phyloP scores from a whole-genome alignment of 2,113 vertebrate species.

The Sylvietta virens region DNA sequence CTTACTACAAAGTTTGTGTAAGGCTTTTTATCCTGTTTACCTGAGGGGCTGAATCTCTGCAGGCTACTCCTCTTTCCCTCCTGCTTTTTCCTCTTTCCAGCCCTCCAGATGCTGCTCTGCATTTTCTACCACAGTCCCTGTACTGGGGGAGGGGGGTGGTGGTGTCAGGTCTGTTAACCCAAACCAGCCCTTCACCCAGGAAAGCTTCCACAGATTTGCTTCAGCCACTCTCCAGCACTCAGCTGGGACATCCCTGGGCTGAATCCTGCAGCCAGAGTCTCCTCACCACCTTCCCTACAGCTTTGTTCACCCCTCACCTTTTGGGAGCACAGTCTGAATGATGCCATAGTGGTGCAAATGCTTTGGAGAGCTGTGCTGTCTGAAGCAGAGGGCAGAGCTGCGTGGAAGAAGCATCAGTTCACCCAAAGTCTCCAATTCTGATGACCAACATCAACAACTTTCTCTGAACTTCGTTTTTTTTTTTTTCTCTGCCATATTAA shows the following conservation, averaged over 20 bases:
- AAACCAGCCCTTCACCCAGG: background rate
- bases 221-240: background rate
- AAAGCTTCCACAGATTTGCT: background rate
- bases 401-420: background rate
- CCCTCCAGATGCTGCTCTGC: background rate
- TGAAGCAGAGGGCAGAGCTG: background rate
- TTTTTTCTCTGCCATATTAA: background rate
- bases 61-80: background rate
- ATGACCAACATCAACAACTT: background rate
- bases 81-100: background rate
- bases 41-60: background rate
- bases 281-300: background rate
- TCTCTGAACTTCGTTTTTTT: background rate
- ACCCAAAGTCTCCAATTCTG: background rate
- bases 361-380: background rate
- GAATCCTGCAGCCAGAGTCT: background rate
- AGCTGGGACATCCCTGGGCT: background rate
- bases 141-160: background rate
- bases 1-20: background rate
- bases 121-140: rapidly evolving
- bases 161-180: background rate
- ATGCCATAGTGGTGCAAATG: background rate
- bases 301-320: background rate
- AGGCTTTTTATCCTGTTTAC: background rate
- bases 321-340: background rate